A percentile compares a stretch with the other conserved stretches of the same genome.
Conservation (phyloP, 1,140 invertebrate species). For the Neotoxoptera formosana region DNA sequence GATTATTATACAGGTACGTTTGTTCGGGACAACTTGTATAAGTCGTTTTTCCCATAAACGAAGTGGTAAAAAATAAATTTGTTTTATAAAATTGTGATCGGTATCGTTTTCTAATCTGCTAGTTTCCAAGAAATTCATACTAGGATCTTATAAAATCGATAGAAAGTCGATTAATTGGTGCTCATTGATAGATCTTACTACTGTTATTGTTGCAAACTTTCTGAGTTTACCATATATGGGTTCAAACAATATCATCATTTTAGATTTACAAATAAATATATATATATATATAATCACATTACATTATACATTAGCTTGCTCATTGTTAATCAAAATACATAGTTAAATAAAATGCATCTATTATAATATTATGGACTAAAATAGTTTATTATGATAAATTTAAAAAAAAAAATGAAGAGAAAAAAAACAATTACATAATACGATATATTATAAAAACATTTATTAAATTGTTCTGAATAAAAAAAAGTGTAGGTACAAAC, state of each 20-base stretch:
- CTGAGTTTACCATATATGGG: slow-evolving; percentile 1
- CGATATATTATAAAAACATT: background rate
- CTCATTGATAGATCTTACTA: background rate
- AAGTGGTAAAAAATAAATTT: slow-evolving; percentile 6
- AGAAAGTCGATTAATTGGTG: slow-evolving; percentile 43
- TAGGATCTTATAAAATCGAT: background rate
- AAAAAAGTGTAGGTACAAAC: background rate
- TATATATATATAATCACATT: background rate
- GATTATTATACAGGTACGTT: background rate
- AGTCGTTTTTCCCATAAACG: slow-evolving; percentile 5
- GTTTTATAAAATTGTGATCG: background rate
- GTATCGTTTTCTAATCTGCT: slow-evolving; percentile 37
- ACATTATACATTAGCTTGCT: background rate
- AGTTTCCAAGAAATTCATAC: background rate
- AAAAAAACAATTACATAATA: background rate
- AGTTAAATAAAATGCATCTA: background rate
- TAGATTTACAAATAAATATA: background rate
- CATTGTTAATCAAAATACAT: background rate
- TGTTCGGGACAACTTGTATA: background rate
- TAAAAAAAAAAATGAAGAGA: background rate
- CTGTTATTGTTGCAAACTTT: slow-evolving; percentile 28
- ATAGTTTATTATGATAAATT: background rate
- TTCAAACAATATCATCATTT: background rate
- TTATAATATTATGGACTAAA: no score
- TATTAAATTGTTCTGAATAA: background rate